These are phyloP conservation scores for Musca vetustissima DNA, from an alignment of 1,140 invertebrate species.

Conservation along the genomic window DNA sequence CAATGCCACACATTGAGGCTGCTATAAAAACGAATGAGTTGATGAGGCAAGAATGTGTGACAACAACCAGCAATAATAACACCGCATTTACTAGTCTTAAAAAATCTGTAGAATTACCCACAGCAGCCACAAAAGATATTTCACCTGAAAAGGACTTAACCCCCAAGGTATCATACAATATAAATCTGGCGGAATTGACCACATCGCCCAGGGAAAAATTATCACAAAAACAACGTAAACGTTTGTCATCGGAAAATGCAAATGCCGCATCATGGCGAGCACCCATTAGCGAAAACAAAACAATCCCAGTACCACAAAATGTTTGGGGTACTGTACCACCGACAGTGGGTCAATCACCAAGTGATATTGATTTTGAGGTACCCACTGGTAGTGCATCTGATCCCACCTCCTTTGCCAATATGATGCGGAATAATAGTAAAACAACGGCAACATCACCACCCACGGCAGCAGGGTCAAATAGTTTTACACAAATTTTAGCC, in stretches of 20 bases:
- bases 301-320: slow-evolving; percentile 38
- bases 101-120: slow-evolving; percentile 30
- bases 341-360: slow-evolving; percentile 16
- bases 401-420: slow-evolving; percentile 50
- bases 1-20: slow-evolving; percentile 32
- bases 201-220: slow-evolving; percentile 54
- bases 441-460: neutral
- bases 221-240: slow-evolving; percentile 63
- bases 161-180: slow-evolving; percentile 39
- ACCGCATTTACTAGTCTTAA: slow-evolving; percentile 24
- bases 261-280: slow-evolving; percentile 28
- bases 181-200: slow-evolving; percentile 43
- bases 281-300: slow-evolving; percentile 22
- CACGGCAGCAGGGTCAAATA: slow-evolving; percentile 25
- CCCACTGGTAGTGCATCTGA: slow-evolving; percentile 40
- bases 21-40: slow-evolving; percentile 51
- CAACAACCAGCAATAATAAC: slow-evolving; percentile 17
- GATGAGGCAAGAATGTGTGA: slow-evolving; percentile 44
- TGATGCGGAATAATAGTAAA: slow-evolving; percentile 36
- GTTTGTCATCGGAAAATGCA: slow-evolving; percentile 49
- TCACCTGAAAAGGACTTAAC: slow-evolving; percentile 31
- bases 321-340: slow-evolving; percentile 44
- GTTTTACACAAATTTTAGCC: slow-evolving; percentile 59
- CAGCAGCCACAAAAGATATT: slow-evolving; percentile 24
- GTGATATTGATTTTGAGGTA: slow-evolving; percentile 30